Conservation (phyloP, 2,797 vertebrate species). For the Oophaga sylvatica region DNA sequence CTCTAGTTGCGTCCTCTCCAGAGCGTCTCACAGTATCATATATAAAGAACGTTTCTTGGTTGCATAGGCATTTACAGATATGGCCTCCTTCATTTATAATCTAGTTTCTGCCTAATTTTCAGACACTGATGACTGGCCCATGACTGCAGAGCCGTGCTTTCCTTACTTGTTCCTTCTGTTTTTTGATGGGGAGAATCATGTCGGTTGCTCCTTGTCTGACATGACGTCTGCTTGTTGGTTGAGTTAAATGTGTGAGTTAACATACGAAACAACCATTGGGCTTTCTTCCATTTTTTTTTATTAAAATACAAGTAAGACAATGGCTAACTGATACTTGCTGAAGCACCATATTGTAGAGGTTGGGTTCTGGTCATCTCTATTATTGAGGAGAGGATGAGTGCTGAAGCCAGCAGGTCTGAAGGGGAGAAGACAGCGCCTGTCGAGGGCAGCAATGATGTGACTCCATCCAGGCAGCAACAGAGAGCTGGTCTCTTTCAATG, state of each 20-base stretch:
- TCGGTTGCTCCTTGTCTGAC: too few species aligned
- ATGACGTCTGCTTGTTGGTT: too few species aligned
- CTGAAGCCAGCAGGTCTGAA: background rate
- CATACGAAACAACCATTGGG: background rate
- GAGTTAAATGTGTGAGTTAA: background rate
- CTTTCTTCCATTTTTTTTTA: conserved; percentile 66
- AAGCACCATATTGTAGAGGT: conserved; percentile 48
- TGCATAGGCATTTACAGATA: too few species aligned
- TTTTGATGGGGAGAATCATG: too few species aligned
- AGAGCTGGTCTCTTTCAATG: conserved; percentile 86
- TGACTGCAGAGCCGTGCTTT: too few species aligned
- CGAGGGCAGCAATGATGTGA: conserved; percentile 72
- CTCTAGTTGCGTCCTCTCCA: too few species aligned
- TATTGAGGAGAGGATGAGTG: conserved; percentile 57
- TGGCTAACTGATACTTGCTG: conserved; percentile 63
- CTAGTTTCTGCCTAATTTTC: too few species aligned
- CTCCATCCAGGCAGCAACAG: conserved; percentile 89
- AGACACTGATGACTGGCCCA: too few species aligned
- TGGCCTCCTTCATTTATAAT: too few species aligned
- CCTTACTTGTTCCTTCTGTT: too few species aligned
- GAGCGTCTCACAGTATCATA: too few species aligned
- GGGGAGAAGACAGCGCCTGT: conserved; percentile 4
- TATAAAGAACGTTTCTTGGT: too few species aligned
- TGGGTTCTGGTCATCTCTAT: conserved; percentile 68
- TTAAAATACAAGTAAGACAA: conserved; percentile 74